Evolutionary conservation across 2,888 invertebrate species (phyloP).

Genomic region (Crocallis elinguaria): DNA sequence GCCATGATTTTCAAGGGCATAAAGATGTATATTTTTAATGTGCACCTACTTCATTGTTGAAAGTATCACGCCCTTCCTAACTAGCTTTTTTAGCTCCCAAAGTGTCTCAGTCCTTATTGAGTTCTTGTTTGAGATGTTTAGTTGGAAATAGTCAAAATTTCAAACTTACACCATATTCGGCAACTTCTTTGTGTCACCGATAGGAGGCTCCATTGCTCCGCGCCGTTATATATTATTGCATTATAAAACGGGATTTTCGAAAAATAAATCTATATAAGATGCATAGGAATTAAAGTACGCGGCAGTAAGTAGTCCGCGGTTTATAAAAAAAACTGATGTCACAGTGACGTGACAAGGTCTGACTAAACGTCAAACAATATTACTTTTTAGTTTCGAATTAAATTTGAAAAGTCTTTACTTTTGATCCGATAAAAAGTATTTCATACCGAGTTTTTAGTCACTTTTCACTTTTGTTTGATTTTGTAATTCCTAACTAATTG

Average conservation of each 20-base stretch:
- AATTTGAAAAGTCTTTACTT: not conserved
- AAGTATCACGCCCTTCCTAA: too few relatives aligned
- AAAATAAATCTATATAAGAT: conserved; percentile 3
- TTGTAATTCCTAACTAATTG: too few relatives aligned
- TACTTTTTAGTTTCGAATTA: conserved; percentile 13
- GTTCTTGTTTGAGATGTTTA: not conserved
- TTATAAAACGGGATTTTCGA: conserved; percentile 39
- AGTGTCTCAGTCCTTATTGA: too few relatives aligned
- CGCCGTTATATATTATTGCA: conserved; percentile 24
- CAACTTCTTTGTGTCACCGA: conserved; percentile 57
- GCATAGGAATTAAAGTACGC: conserved; percentile 31
- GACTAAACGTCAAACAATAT: conserved; percentile 16
- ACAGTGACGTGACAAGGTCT: conserved; percentile 21
- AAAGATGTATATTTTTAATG: too few relatives aligned
- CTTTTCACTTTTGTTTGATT: too few relatives aligned
- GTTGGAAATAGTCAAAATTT: not conserved
- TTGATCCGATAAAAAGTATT: not conserved
- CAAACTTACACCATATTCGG: conserved; percentile 74
- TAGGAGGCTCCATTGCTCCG: conserved; percentile 59
- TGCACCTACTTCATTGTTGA: too few relatives aligned
- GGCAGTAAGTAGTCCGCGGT: too few relatives aligned
- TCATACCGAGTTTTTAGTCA: too few relatives aligned
- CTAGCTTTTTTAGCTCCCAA: too few relatives aligned
- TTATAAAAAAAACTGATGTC: conserved; percentile 29
- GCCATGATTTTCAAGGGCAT: too few relatives aligned